phyloP scores from a whole-genome alignment of 2,797 vertebrate species.

The Phrynocephalus guinanensis region DNA sequence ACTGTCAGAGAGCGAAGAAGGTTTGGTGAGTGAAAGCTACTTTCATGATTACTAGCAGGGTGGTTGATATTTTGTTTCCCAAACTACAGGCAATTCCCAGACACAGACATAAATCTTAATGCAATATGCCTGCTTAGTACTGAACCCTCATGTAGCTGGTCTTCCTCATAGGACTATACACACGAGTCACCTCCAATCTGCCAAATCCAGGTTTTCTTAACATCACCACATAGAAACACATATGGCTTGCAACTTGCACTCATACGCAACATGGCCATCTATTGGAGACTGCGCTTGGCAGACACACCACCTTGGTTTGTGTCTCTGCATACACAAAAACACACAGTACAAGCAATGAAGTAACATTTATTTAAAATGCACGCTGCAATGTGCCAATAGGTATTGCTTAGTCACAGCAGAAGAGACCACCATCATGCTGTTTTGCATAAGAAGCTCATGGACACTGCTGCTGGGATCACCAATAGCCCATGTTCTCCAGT shows the following conservation, averaged over 20 bases:
- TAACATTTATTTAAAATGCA: too few relatives aligned
- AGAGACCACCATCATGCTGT: too few relatives aligned
- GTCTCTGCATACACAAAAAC: background rate
- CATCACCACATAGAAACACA: background rate
- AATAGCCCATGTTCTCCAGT: too few relatives aligned
- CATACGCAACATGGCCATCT: background rate
- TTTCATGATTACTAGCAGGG: background rate
- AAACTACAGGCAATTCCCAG: background rate
- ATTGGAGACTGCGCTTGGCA: background rate
- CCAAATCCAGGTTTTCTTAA: background rate
- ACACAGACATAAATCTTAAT: slow-evolving; percentile 2
- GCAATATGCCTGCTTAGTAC: background rate
- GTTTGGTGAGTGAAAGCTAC: slow-evolving; percentile 20
- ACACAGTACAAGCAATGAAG: background rate
- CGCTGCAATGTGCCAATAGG: too few relatives aligned
- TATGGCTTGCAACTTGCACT: background rate
- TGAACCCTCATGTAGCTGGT: background rate
- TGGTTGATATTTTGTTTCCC: background rate
- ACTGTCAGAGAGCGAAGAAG: too few relatives aligned
- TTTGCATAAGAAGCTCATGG: too few relatives aligned
- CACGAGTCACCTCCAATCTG: background rate
- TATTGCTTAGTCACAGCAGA: too few relatives aligned
- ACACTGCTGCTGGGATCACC: too few relatives aligned
- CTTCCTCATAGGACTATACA: background rate
- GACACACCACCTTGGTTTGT: background rate